Percentiles rank a stretch among this genome's conserved stretches.
Evolutionary conservation across 2,113 vertebrate species (phyloP).

Genomic region (Psophia crepitans): DNA sequence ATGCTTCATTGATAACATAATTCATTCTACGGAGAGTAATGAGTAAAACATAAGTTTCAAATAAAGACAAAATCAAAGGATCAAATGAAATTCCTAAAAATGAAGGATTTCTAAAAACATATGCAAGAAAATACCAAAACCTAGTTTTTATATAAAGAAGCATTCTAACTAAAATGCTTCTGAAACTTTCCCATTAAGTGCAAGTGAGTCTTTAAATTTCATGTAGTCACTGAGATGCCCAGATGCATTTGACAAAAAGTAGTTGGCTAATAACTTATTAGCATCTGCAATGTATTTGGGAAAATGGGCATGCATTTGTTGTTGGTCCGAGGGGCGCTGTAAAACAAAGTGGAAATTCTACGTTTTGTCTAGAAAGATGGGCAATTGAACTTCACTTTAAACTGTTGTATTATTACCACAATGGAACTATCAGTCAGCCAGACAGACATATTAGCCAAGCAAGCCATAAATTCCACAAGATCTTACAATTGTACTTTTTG

Average conservation of each 20-base stretch:
- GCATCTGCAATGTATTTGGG: background rate
- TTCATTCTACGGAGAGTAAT: background rate
- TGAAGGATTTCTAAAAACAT: background rate
- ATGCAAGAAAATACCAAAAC: background rate
- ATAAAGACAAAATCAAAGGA: background rate
- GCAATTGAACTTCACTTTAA: constrained; percentile 44
- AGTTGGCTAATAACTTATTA: constrained; percentile 56
- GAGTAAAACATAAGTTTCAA: background rate
- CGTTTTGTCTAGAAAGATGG: constrained; percentile 44
- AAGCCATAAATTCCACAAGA: constrained; percentile 28
- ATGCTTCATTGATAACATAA: background rate
- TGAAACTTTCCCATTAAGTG: background rate
- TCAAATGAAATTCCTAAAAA: background rate
- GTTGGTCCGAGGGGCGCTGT: background rate
- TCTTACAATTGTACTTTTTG: constrained; percentile 15
- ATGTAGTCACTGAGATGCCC: background rate
- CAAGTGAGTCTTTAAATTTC: background rate
- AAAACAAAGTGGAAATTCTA: constrained; percentile 19
- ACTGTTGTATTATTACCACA: constrained; percentile 23
- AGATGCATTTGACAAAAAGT: background rate
- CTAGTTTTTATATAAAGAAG: background rate
- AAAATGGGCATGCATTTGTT: background rate
- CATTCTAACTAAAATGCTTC: background rate
- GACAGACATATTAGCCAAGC: constrained; percentile 45
- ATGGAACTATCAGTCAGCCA: constrained; percentile 32